Base-by-base conservation (phyloP, 2,888 invertebrate species). In the Ornithoptera alexandrae region DNA sequence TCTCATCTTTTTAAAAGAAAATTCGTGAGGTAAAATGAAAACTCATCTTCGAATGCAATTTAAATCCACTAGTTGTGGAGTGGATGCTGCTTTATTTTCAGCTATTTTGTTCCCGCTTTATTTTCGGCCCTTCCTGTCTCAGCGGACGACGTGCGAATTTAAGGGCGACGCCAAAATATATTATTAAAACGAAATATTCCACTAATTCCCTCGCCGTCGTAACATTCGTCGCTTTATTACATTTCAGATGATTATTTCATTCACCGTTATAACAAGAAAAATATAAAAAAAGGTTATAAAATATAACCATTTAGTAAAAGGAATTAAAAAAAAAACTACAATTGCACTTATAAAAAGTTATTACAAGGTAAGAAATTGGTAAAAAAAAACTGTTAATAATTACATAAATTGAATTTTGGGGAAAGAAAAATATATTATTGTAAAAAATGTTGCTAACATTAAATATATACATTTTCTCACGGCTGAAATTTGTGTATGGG, bases 101-200 rank as follows among this genome's bases (percentile, higher is more conserved):
- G 88, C 87, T 86, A 88, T 87, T 89, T 89, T 87, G 89, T 89
- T 85, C 85, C 86, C 84, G 85, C 46, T 89, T 87, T 91, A 90
- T 91, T 90, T 86, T 85, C 74, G 86, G 87, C 86, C 85, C 84
- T 89, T 90, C 89, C 90, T 88, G 89, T 88, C 87, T 82, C 85
- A 81, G 74, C 82, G 80, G 79, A 81, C 84, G 85, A 84, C 86
- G 87, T 90, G 91, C 90, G 85, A 92, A 92, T 92, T 85, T 88
- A 90, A 91, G 89, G 89, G 87, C 87, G 80, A 74, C 78, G 78
- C 74, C 78, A 78, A 72, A 72, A 72, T 73, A 72, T 67, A 70
- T 70, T 70, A 70, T 70, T 67, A 65, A 68, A 62, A 72, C 68
- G 67, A 70, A 72, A 73, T 70, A 68, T 70, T 64, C 24, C 62